A percentile compares a stretch with the other conserved stretches of the same genome.
phyloP scores from a whole-genome alignment of 1,140 invertebrate genomes.

The Atopsyche davidsoni region DNA sequence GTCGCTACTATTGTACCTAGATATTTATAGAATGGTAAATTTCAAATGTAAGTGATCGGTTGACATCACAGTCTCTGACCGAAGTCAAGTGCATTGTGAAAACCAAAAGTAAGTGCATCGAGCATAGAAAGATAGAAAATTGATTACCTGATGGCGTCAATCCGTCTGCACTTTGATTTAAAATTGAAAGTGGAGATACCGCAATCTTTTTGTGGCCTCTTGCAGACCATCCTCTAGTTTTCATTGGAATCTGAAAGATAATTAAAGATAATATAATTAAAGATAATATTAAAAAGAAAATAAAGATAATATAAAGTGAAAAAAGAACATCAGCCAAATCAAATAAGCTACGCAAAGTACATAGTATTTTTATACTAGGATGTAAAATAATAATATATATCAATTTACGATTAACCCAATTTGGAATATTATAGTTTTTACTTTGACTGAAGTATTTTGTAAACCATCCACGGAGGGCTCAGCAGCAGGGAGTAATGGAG shows the following conservation, averaged over 20 bases:
- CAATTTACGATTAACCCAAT: no score
- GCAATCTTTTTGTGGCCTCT: constrained; percentile 53
- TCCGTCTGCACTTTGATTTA: constrained; percentile 30
- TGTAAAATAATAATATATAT: no score
- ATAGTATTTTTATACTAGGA: neutral
- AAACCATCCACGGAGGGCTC: constrained; percentile 44
- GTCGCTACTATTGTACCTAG: constrained; percentile 25
- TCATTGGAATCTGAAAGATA: constrained; percentile 57
- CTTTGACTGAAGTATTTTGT: constrained; percentile 23
- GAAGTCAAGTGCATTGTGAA: no score
- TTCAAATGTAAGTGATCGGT: no score
- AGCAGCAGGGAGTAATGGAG: constrained; percentile 76
- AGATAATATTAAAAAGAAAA: constrained; percentile 3
- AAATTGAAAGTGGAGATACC: constrained; percentile 47
- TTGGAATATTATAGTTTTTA: neutral
- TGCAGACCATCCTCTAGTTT: constrained; percentile 63
- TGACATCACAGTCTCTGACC: no score
- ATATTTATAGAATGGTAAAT: no score
- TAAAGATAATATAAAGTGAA: neutral
- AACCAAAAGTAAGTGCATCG: no score
- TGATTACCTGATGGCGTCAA: constrained; percentile 23
- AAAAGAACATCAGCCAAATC: no score
- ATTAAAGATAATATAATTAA: constrained; percentile 24
- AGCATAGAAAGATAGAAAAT: no score
- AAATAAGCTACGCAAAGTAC: no score